Evolutionary conservation across 2,888 invertebrate genomes (phyloP), one percentile per base, ranked within the genome.

Genomic region (Drosophila dives): DNA sequence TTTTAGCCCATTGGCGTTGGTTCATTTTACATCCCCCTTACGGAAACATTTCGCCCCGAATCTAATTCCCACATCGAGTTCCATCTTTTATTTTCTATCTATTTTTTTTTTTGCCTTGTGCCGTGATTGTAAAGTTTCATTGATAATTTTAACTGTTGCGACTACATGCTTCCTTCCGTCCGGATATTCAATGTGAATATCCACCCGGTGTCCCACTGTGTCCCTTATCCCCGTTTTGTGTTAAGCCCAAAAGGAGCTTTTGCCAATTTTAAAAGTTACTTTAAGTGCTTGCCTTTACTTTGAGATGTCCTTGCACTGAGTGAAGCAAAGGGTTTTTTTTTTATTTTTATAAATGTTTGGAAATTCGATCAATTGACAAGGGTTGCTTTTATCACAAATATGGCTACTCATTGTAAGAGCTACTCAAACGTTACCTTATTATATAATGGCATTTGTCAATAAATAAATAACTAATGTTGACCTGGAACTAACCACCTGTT

Each of bases 121-220:
- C 60, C 60, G 76, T 83, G 88, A 83, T 84, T 84, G 88, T 87
- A 84, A 84, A 84, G 79, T 84, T 84, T 85, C 88, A 87, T 84
- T 89, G 84, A 84, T 84, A 89, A 84, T 89, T 84, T 89, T 81
- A 84, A 85, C 90, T 85, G 85, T 82, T 87, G 70, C 64, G 62
- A 69, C 59, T 72, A 77, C 75, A 77, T 64, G 74, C 60, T 51
- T 63, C 71, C 62, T 51, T 64, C 66, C 58, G 59, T 56, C 56
- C 60, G 34, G 49, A 23, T 42, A 33, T 34, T 40, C 33, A 20
- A n/a, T 12, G 38, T 20, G 29, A 12, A 2, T 23, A 2, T 23
- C 17, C 26, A 1, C 45, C 42, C 36, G 15, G 10, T 49, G 10
- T 15, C 36, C 36, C 29, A 7, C 11, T 5, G 23, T 33, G 4